Percentiles rank a stretch among this genome's conserved stretches.
Evolutionary conservation across 2,888 invertebrate species (phyloP).

Genomic region (Neoscelio sp.): DNA sequence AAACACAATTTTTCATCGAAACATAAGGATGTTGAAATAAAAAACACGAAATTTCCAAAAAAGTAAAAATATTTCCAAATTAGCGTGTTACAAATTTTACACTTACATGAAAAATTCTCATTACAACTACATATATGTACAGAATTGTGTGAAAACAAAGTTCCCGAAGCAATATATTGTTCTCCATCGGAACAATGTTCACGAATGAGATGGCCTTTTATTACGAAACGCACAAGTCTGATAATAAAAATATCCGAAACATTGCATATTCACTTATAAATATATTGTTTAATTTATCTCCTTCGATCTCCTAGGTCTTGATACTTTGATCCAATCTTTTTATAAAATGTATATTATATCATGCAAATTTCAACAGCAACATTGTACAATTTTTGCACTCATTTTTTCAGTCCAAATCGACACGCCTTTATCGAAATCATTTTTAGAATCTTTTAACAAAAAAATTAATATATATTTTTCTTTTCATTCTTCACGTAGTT

Average conservation of each 20-base stretch:
- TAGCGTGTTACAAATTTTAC: slow-evolving; percentile 76
- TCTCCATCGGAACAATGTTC: slow-evolving; percentile 17
- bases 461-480: no score
- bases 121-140: slow-evolving; percentile 62
- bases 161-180: slow-evolving; percentile 12
- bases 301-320: not conserved
- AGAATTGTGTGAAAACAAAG: slow-evolving; percentile 32
- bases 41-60: slow-evolving; percentile 72
- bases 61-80: slow-evolving; percentile 78
- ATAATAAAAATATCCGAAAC: slow-evolving; percentile 11
- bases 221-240: not conserved
- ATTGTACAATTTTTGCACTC: no score
- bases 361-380: no score
- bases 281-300: slow-evolving; percentile 34
- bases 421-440: no score
- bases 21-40: no score
- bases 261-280: slow-evolving; percentile 31
- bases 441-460: no score
- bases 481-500: no score
- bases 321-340: not conserved
- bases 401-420: no score
- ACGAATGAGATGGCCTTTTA: slow-evolving; percentile 7
- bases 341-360: no score
- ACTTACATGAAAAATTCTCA: slow-evolving; percentile 70
- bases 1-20: no score